Conservation (phyloP, 1,140 invertebrate species). For the Drosophila subpulchrella region DNA sequence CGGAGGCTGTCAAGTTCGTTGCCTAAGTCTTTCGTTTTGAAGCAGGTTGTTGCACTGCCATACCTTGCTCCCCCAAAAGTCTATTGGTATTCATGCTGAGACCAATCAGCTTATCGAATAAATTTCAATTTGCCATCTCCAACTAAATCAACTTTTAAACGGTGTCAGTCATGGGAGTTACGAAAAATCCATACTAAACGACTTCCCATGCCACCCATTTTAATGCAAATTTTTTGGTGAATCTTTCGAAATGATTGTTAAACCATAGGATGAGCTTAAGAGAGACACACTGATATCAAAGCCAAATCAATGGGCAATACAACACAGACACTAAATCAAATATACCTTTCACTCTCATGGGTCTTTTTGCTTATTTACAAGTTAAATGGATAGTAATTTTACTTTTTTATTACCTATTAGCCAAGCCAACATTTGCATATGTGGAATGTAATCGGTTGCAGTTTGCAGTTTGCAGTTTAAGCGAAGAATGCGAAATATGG, state of each 20-base stretch:
- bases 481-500: constrained; percentile 26
- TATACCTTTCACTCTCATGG: constrained; percentile 61
- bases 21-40: constrained; percentile 70
- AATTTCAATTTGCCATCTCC: constrained; percentile 22
- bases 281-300: constrained; percentile 35
- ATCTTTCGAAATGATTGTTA: constrained; percentile 55
- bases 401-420: constrained; percentile 46
- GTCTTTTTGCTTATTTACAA: constrained; percentile 58
- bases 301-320: constrained; percentile 58
- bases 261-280: constrained; percentile 29
- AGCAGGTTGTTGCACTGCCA: too few species aligned
- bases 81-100: not conserved
- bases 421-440: constrained; percentile 56
- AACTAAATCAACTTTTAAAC: constrained; percentile 36
- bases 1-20: constrained; percentile 62
- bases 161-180: constrained; percentile 40
- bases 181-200: constrained; percentile 32
- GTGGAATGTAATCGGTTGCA: constrained; percentile 42
- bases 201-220: constrained; percentile 61
- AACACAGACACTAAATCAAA: constrained; percentile 28
- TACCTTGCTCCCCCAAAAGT: not conserved
- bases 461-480: constrained; percentile 57
- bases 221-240: constrained; percentile 59
- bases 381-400: constrained; percentile 60
- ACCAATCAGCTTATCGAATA: not conserved